phyloP scores from a whole-genome alignment of 2,113 vertebrate species.

The Gallinago jamesoni region DNA sequence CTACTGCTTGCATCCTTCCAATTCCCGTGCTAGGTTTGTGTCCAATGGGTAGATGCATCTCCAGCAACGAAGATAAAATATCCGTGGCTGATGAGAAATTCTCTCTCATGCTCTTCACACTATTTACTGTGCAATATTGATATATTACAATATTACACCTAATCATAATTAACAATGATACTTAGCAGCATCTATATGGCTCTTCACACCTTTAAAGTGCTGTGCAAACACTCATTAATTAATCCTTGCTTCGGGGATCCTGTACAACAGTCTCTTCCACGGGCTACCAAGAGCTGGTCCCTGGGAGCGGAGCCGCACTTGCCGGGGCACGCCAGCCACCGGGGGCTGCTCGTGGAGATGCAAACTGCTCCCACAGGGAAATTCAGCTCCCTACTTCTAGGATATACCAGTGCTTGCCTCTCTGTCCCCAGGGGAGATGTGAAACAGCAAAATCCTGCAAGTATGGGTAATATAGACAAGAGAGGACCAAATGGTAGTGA shows the following conservation, averaged over 20 bases:
- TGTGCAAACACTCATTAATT: constrained; percentile 65
- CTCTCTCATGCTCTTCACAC: not conserved
- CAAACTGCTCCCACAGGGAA: not conserved
- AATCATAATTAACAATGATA: constrained; percentile 67
- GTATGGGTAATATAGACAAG: not conserved
- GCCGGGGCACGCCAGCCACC: accelerated
- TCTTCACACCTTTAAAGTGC: constrained; percentile 69
- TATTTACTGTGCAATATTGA: constrained; percentile 55
- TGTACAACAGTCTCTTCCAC: not conserved
- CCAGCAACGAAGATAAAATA: not conserved
- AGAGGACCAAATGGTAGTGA: not conserved
- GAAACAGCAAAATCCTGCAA: not conserved
- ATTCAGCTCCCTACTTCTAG: not conserved
- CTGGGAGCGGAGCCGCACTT: accelerated
- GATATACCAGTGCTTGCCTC: not conserved
- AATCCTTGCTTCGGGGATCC: constrained; percentile 41
- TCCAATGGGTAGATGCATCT: not conserved
- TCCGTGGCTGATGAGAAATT: not conserved
- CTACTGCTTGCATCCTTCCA: not conserved
- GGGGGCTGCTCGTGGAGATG: not conserved
- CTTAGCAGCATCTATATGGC: constrained; percentile 63
- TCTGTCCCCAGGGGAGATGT: not conserved
- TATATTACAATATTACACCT: constrained; percentile 60
- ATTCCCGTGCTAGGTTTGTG: not conserved
- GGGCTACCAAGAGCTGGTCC: not conserved